Base-by-base conservation (phyloP, 2,113 vertebrate species). In the Clarias batrachus region DNA sequence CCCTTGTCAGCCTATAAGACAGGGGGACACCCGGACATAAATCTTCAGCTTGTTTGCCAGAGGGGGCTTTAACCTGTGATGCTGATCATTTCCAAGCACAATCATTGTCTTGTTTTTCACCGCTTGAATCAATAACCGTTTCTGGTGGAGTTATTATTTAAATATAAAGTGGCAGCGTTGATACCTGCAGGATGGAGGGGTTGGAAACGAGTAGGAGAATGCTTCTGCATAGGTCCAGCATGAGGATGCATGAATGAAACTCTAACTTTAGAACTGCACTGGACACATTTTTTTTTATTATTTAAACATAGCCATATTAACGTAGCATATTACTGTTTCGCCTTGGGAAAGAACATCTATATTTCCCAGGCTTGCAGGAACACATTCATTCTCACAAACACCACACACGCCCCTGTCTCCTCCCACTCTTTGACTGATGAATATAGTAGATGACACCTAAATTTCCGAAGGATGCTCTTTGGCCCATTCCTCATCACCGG, bases 1-100 rank as follows among this genome's bases (percentile, higher is more conserved):
- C 54, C 86, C 92, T 37, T 94, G 89, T 93, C 92, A 93, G 83
- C 74, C 62, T 88, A 88, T 92, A 88, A 93, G 90, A 92, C 84
- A 74, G 86, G 23, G 76, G n/a, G 86, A 14, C 76, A 91, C 17
- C 14, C 85, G 78, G 85, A 83, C 87, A 94, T 94, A 92, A 95
- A 94, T 94, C 90, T 93, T 93, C 68, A 14, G 79, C 90, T 73
- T 65, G 89, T 91, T 90, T 92, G 91, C 82, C 86, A 85, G 84
- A 37, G 89, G 88, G 74, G 88, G 92, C 89, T 92, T 88, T 91
- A 91, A 87, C 87, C 88, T 41, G 52, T 88, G 9, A 62, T 89
- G 86, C 85, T 87, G 87, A 81, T 81, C 90, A 93, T 94, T 91
- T 5, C 89, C 87, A 76, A 77, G 77, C 30, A 89, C 89, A 92